phyloP scores from a whole-genome alignment of 2,888 invertebrate genomes.

The Heliconius charithonia region DNA sequence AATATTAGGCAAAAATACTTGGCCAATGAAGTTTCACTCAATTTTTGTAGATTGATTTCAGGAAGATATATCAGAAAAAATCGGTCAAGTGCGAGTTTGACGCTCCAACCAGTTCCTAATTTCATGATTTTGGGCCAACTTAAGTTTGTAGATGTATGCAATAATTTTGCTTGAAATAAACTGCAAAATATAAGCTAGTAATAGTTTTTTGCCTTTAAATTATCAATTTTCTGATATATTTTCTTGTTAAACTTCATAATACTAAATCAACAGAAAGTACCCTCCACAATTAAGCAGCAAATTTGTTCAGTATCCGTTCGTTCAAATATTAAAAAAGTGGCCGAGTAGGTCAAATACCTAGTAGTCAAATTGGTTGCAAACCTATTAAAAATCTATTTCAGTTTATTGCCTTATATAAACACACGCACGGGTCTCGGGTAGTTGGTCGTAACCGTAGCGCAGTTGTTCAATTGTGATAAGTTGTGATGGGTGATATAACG shows the following conservation, averaged over 20 bases:
- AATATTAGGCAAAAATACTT: background rate
- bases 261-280: background rate
- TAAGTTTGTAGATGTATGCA: background rate
- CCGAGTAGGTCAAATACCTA: too few relatives aligned
- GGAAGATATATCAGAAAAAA: background rate
- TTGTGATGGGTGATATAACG: constrained; percentile 6
- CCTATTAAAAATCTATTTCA: too few relatives aligned
- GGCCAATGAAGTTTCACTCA: background rate
- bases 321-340: too few relatives aligned
- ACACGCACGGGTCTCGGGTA: background rate
- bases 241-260: background rate
- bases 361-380: too few relatives aligned
- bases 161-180: background rate
- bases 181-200: background rate
- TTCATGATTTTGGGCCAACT: background rate
- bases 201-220: background rate
- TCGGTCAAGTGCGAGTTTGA: background rate
- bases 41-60: background rate
- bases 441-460: background rate
- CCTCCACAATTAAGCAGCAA: too few relatives aligned
- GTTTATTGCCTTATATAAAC: background rate
- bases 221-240: too few relatives aligned
- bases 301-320: too few relatives aligned
- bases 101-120: too few relatives aligned
- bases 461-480: constrained; percentile 12